These are phyloP conservation scores for Cacajao melanocephalus DNA, from an alignment of 2,797 vertebrate species.

Conservation along the genomic window DNA sequence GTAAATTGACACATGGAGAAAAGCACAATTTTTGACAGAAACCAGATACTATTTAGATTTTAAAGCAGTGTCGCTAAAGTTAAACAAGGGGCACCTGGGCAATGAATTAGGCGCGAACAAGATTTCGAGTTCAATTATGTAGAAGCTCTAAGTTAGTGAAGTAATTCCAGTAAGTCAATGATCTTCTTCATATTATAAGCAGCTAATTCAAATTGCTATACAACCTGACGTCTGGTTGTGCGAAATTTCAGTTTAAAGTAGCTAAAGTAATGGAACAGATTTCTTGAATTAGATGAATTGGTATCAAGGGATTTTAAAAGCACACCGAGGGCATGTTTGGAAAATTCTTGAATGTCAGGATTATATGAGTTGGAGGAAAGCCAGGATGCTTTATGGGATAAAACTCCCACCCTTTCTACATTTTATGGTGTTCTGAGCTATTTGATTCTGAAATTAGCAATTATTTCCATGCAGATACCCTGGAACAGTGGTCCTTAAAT, in stretches of 20 bases:
- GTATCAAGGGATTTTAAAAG: conserved; percentile 47
- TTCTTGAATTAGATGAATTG: conserved; percentile 58
- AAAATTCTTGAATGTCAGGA: conserved; percentile 45
- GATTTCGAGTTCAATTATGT: conserved; percentile 13
- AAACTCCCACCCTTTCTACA: neutral
- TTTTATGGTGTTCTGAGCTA: neutral
- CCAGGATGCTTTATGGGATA: neutral
- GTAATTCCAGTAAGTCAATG: conserved; percentile 19
- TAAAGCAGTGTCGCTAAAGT: neutral
- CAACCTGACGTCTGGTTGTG: conserved; percentile 10
- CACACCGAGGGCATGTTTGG: neutral
- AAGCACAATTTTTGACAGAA: neutral
- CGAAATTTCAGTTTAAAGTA: conserved; percentile 51
- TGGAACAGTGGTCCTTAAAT: neutral
- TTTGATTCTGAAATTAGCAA: conserved; percentile 3
- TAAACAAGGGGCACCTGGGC: neutral
- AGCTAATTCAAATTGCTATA: conserved; percentile 55
- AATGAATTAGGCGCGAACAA: neutral
- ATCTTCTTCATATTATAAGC: conserved; percentile 22
- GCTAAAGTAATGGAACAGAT: conserved; percentile 25
- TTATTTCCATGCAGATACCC: neutral
- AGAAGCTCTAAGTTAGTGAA: conserved; percentile 26
- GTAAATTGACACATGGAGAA: neutral
- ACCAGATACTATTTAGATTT: neutral
- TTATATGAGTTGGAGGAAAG: conserved; percentile 17